These are phyloP conservation scores for Cebus imitator DNA, from an alignment of 2,113 vertebrate genomes.

Conservation along the genomic window DNA sequence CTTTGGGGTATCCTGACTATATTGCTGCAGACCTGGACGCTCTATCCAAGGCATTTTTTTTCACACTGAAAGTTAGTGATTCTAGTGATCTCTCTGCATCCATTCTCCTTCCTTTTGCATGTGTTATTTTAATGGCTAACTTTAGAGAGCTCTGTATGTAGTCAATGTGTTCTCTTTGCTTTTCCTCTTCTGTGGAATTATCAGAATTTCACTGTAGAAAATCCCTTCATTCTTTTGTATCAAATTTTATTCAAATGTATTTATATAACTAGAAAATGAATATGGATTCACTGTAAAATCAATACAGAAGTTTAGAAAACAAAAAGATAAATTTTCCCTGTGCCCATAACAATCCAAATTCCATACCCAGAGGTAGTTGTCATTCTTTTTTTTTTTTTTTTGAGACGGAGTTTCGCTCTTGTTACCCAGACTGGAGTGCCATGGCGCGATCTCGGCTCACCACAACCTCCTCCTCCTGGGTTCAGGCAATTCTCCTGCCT, in stretches of 20 bases:
- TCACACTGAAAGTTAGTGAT: not conserved
- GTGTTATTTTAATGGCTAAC: not conserved
- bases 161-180: not conserved
- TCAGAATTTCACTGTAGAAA: not conserved
- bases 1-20: not conserved
- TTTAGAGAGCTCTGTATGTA: not conserved
- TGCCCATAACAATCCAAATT: not conserved
- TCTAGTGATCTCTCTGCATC: not conserved
- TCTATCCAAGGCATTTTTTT: not conserved
- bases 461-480: too few species aligned
- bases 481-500: too few species aligned
- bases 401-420: too few species aligned
- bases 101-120: not conserved
- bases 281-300: not conserved
- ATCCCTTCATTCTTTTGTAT: not conserved
- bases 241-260: not conserved
- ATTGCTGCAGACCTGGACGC: not conserved
- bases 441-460: too few species aligned
- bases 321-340: not conserved
- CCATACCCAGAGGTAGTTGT: not conserved
- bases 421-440: too few species aligned
- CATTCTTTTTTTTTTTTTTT: not conserved
- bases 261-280: not conserved
- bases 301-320: constrained; percentile 2
- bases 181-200: not conserved